These are phyloP conservation scores for Hafferia zeledoni DNA, from an alignment of 2,797 vertebrate genomes.

Conservation along the genomic window DNA sequence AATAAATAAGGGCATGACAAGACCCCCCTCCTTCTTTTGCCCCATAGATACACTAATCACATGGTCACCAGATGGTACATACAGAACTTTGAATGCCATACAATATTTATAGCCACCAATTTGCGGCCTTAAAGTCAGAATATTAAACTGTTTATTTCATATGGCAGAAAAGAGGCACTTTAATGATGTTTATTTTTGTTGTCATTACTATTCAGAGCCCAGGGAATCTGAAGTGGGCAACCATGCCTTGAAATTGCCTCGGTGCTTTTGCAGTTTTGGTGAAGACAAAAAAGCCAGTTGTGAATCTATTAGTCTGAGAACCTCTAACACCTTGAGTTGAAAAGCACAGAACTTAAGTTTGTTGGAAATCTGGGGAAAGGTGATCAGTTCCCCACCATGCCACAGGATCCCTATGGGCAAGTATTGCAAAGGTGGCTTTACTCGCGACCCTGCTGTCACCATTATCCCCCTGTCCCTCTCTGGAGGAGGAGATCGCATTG, in stretches of 20 bases:
- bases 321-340: background rate
- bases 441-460: rapidly evolving
- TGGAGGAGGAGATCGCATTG: rapidly evolving
- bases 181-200: background rate
- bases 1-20: slow-evolving; percentile 66
- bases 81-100: slow-evolving; percentile 10
- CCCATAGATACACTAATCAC: slow-evolving; percentile 46
- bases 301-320: background rate
- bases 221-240: background rate
- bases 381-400: background rate
- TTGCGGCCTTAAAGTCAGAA: background rate
- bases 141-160: background rate
- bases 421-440: background rate
- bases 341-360: background rate
- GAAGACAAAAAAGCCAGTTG: background rate
- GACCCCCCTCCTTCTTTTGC: background rate
- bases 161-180: background rate
- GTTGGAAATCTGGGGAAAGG: background rate
- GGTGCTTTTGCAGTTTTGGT: background rate
- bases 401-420: rapidly evolving
- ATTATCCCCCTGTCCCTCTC: rapidly evolving
- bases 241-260: background rate
- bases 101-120: slow-evolving; percentile 52
- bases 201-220: background rate
- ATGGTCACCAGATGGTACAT: slow-evolving; percentile 50